Evolutionary conservation across 2,888 invertebrate species (phyloP).

Genomic region (Euzetes globulus): DNA sequence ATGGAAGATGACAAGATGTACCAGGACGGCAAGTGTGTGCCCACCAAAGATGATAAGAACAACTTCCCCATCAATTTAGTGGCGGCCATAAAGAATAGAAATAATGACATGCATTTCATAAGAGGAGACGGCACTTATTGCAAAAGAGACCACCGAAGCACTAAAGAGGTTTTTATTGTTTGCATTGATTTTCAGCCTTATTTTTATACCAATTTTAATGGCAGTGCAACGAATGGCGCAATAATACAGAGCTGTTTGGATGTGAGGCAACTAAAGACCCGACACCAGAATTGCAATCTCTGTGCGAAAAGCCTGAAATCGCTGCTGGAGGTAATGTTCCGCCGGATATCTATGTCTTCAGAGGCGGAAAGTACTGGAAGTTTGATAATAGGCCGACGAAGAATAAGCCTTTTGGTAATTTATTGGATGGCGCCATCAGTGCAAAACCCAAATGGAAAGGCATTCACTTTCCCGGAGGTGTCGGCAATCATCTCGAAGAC

Average conservation of each 20-base stretch:
- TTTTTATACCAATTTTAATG: neutral
- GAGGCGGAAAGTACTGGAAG: constrained; percentile 13
- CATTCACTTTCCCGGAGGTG: neutral
- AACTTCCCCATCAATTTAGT: neutral
- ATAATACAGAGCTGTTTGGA: neutral
- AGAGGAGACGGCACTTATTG: neutral
- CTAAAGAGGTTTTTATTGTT: neutral
- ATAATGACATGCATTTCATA: neutral
- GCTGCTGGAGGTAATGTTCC: neutral
- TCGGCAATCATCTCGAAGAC: neutral
- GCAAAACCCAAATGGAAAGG: neutral
- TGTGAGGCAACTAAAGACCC: neutral
- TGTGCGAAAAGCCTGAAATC: neutral
- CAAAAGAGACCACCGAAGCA: neutral
- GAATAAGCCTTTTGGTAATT: neutral
- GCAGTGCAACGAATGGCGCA: neutral
- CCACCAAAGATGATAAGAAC: neutral
- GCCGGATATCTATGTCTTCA: neutral
- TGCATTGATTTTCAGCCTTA: neutral
- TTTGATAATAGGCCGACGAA: neutral
- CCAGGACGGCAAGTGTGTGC: neutral
- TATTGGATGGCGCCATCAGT: neutral
- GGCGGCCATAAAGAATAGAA: neutral
- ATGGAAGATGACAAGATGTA: neutral
- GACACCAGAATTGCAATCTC: neutral